Conservation (phyloP, 2,888 invertebrate species). For the Mythimna loreyi region DNA sequence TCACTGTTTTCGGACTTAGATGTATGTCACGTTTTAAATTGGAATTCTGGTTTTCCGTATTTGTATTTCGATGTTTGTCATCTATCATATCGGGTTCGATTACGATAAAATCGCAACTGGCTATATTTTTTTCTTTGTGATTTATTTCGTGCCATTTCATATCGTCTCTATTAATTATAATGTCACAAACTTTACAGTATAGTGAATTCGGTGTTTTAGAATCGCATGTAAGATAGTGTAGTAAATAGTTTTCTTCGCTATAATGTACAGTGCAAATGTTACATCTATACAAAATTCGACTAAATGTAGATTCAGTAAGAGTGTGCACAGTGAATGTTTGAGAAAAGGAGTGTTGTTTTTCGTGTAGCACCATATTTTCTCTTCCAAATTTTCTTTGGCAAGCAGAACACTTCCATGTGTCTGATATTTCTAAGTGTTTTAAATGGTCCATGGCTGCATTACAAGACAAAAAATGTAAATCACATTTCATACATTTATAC, state of each 20-base stretch:
- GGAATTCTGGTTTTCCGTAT: constrained; percentile 17
- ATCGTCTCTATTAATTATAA: constrained; percentile 72
- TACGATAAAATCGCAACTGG: constrained; percentile 64
- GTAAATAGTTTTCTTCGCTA: constrained; percentile 70
- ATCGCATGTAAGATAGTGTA: constrained; percentile 73
- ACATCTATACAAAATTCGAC: constrained; percentile 76
- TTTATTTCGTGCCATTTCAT: constrained; percentile 64
- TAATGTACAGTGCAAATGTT: constrained; percentile 78
- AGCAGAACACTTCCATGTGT: constrained; percentile 77
- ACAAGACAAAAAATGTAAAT: constrained; percentile 77
- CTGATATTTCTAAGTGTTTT: constrained; percentile 73
- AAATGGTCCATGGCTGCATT: constrained; percentile 72
- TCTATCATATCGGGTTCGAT: constrained; percentile 58
- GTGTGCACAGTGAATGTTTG: constrained; percentile 70
- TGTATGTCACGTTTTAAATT: constrained; percentile 37
- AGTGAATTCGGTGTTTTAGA: constrained; percentile 64
- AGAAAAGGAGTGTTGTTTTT: constrained; percentile 74
- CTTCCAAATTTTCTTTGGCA: constrained; percentile 77
- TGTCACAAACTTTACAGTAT: constrained; percentile 78
- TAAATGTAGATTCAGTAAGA: constrained; percentile 63
- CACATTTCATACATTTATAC: constrained; percentile 80
- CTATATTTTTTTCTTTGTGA: constrained; percentile 60
- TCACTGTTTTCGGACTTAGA: background rate
- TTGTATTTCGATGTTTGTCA: constrained; percentile 1
- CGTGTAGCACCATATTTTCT: constrained; percentile 74